These are phyloP conservation scores for Ditylenchus dipsaci DNA, from an alignment of 1,140 invertebrate genomes.

Conservation along the genomic window DNA sequence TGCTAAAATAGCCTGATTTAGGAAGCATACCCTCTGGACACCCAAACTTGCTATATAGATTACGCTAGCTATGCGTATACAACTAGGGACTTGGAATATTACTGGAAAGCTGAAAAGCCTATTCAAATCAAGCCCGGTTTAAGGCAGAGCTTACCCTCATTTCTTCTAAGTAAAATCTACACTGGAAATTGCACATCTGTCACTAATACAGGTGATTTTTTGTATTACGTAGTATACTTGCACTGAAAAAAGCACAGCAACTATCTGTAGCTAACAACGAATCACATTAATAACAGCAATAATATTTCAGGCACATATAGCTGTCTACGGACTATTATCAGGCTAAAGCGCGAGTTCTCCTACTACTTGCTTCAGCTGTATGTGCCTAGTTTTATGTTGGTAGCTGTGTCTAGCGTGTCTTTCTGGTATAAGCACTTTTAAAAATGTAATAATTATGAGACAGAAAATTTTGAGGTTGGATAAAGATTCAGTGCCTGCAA, in stretches of 20 bases:
- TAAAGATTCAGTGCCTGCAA: conserved; percentile 80
- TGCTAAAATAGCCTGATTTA: too few relatives aligned
- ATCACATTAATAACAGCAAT: too few relatives aligned
- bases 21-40: conserved; percentile 80
- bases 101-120: conserved; percentile 86
- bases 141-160: conserved; percentile 74
- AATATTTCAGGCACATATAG: conserved; percentile 53
- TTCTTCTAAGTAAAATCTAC: conserved; percentile 81
- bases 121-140: conserved; percentile 89
- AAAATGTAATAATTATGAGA: conserved; percentile 36
- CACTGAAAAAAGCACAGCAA: too few relatives aligned
- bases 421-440: conserved; percentile 69
- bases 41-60: conserved; percentile 81
- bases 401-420: conserved; percentile 93
- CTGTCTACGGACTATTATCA: conserved; percentile 51
- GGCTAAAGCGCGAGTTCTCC: conserved; percentile 60
- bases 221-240: neutral
- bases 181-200: conserved; percentile 90
- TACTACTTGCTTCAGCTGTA: conserved; percentile 62
- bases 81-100: conserved; percentile 67
- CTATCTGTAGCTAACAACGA: too few relatives aligned
- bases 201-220: conserved; percentile 79
- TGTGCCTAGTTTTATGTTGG: conserved; percentile 63
- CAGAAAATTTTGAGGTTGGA: conserved; percentile 73
- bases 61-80: conserved; percentile 68